Evolutionary conservation across 2,888 invertebrate species (phyloP).

Genomic region (Pegoplata infirma): DNA sequence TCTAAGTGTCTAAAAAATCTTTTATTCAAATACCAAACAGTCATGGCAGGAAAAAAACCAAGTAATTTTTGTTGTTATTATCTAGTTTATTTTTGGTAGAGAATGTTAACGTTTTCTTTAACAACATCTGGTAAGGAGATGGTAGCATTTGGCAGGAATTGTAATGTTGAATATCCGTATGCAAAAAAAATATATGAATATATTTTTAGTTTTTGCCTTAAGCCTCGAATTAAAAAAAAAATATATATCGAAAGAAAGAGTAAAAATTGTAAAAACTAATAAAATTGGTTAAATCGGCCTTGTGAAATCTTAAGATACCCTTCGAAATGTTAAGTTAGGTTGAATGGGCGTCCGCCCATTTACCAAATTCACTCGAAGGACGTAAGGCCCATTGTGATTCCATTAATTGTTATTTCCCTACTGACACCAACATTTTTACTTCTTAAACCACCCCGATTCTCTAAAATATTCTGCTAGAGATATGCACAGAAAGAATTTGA

Average conservation of each 20-base stretch:
- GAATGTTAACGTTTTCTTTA: neutral
- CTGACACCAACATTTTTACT: no score
- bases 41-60: constrained; percentile 19
- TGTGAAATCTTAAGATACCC: no score
- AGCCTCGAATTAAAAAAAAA: constrained; percentile 1
- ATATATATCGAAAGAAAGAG: neutral
- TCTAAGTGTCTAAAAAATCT: constrained; percentile 34
- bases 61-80: neutral
- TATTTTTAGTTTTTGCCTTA: neutral
- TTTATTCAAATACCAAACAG: constrained; percentile 49
- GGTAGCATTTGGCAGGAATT: neutral
- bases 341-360: no score
- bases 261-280: no score
- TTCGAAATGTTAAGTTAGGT: no score
- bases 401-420: no score
- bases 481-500: no score
- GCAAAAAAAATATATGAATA: neutral
- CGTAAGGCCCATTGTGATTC: no score
- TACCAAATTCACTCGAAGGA: no score
- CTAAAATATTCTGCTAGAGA: no score
- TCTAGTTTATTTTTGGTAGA: neutral
- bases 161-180: neutral
- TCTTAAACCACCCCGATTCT: no score
- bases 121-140: constrained; percentile 6
- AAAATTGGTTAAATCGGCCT: no score